Evolutionary conservation across 2,888 invertebrate genomes (phyloP).

Genomic region (Erebia palarica): DNA sequence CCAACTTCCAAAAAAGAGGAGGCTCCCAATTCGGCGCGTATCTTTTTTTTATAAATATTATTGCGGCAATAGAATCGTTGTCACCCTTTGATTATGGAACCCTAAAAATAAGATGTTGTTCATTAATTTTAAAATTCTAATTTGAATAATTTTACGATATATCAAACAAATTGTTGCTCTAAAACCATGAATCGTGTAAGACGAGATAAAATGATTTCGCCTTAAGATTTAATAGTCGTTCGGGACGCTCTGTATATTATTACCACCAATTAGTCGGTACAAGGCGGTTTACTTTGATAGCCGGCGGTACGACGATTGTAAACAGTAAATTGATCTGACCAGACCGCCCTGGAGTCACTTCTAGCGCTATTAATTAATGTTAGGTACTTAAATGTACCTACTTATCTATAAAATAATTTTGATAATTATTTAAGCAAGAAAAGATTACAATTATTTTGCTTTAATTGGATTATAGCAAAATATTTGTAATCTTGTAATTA

Average conservation of each 20-base stretch:
- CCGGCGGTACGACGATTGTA: constrained; percentile 57
- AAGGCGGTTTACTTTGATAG: constrained; percentile 71
- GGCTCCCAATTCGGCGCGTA: too few species aligned
- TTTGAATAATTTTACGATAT: neutral
- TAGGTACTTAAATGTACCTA: too few species aligned
- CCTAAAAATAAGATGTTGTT: neutral
- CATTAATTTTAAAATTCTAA: neutral
- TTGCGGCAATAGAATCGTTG: too few species aligned
- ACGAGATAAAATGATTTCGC: constrained; percentile 37
- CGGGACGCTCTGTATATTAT: constrained; percentile 58
- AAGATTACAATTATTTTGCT: too few species aligned
- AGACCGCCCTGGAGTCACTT: constrained; percentile 60
- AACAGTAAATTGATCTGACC: constrained; percentile 74
- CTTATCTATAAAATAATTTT: too few species aligned
- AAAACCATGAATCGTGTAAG: constrained; percentile 27
- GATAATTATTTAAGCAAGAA: too few species aligned
- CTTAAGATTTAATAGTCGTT: constrained; percentile 45
- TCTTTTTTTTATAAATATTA: too few species aligned
- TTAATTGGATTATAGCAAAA: too few species aligned
- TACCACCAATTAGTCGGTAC: constrained; percentile 74
- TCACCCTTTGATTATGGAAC: too few species aligned
- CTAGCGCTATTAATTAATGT: too few species aligned
- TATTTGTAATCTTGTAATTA: too few species aligned
- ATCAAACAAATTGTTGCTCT: constrained; percentile 16
- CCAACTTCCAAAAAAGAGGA: too few species aligned